Base-by-base conservation (phyloP, 2,888 invertebrate species). In the Rhogogaster chlorosoma region DNA sequence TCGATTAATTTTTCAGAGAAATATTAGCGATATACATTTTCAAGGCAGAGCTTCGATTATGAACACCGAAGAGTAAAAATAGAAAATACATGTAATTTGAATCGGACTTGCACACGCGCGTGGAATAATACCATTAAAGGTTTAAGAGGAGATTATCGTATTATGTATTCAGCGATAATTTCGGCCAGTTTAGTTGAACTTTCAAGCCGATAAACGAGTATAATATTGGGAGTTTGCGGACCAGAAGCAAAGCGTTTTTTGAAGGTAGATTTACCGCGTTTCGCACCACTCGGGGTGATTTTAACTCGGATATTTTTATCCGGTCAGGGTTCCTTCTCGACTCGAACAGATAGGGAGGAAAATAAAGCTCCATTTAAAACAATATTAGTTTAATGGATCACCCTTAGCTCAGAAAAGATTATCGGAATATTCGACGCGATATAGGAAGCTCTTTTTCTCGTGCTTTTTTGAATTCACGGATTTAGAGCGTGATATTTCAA, bases 241-340 rank as follows among this genome's bases (percentile, higher is more conserved):
- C 61, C 61, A 36, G 70, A 70, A 70, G 36, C 15, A 70, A 70
- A 70, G 32, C 36, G 22, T 36, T 70, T 70, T 61, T 61, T 61
- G 26, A 61, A 61, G 3, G 61, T 12, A 61, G 26, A 61, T 61
- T 53, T 61, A 70, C 10, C 36, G 32, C 70, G 70, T 70, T 36
- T 36, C 18, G 32, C 36, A 70, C 32, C 70, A 36, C 61, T 61
- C 32, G n/a, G 36, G 70, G 83, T 86, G 84, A 86, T 86, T 86
- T 84, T 85, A 85, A 82, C 67, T 86, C 61, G 75, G 70, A 85
- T 83, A 77, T 70, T 83, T 42, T 78, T 77, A 83, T 73, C 64
- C 78, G 70, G 26, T 45, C 67, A 73, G 57, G 82, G 49, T 77
- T 22, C 26, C 67, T 61, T 75, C 49, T 18, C 77, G 83, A 53